Conservation (phyloP, 2,888 invertebrate species). For the Trissolcus brochymenae region DNA sequence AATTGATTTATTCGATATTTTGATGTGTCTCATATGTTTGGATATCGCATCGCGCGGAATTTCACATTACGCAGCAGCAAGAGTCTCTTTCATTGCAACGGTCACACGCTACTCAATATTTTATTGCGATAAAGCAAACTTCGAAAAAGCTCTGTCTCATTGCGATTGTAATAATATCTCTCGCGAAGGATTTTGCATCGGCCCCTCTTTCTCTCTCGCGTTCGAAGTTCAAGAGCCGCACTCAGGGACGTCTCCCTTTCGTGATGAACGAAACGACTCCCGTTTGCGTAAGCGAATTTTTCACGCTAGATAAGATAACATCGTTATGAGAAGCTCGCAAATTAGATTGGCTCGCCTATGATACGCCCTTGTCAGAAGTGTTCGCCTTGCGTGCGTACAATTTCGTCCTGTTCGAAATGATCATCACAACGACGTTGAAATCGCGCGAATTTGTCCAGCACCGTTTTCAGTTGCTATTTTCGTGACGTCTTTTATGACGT, state of each 20-base stretch:
- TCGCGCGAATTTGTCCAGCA: slow-evolving; percentile 25
- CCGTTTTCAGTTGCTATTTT: slow-evolving; percentile 17
- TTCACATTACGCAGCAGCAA: slow-evolving; percentile 67
- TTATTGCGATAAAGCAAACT: slow-evolving; percentile 62
- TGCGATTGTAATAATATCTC: slow-evolving; percentile 75
- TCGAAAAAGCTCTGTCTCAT: slow-evolving; percentile 55
- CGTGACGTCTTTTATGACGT: too few species aligned
- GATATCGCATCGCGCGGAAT: slow-evolving; percentile 62
- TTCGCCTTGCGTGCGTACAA: slow-evolving; percentile 50
- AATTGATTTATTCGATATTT: slow-evolving; percentile 40
- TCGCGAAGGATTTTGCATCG: slow-evolving; percentile 65
- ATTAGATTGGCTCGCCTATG: slow-evolving; percentile 51
- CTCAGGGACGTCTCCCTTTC: slow-evolving; percentile 71
- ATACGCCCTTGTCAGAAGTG: slow-evolving; percentile 51
- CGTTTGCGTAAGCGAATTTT: slow-evolving; percentile 71
- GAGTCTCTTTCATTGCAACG: slow-evolving; percentile 65
- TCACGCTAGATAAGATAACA: slow-evolving; percentile 72
- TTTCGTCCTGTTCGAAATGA: slow-evolving; percentile 45
- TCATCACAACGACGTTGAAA: slow-evolving; percentile 33
- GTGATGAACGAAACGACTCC: slow-evolving; percentile 61
- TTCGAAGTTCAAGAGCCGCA: slow-evolving; percentile 75
- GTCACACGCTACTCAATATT: slow-evolving; percentile 75
- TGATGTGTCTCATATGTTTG: slow-evolving; percentile 27
- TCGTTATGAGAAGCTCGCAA: slow-evolving; percentile 60
- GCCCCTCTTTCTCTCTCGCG: slow-evolving; percentile 56